phyloP scores from a whole-genome alignment of 2,797 vertebrate species.

The Falco naumanni region DNA sequence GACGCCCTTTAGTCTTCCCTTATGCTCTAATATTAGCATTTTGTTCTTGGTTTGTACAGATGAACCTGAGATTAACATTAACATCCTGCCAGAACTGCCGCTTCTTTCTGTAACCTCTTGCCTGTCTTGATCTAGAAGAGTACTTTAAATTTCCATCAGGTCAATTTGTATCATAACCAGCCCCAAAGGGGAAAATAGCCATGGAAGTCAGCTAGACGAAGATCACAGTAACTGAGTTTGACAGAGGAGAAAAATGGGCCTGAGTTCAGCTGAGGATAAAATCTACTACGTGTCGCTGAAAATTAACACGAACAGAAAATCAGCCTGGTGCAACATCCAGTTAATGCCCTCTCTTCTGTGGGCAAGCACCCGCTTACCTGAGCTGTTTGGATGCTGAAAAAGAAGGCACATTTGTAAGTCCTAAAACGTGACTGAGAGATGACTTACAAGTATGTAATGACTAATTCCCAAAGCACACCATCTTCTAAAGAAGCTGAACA shows the following conservation, averaged over 20 bases:
- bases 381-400: not conserved
- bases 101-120: not conserved
- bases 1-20: not conserved
- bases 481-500: not conserved
- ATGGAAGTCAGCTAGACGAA: not conserved
- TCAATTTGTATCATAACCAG: conserved; percentile 25
- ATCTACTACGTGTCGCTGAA: not conserved
- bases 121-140: not conserved
- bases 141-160: conserved; percentile 18
- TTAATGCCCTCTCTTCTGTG: not conserved
- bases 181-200: not conserved
- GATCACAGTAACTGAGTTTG: conserved; percentile 35
- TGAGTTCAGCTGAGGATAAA: conserved; percentile 46
- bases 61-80: not conserved
- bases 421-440: not conserved
- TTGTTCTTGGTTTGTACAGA: not conserved
- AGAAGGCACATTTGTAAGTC: not conserved
- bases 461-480: not conserved
- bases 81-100: not conserved
- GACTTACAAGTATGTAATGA: not conserved
- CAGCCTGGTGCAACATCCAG: not conserved
- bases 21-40: not conserved
- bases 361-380: not conserved
- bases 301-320: not conserved
- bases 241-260: conserved; percentile 22